Percentiles rank a stretch among this genome's conserved stretches.
These are phyloP conservation scores for Drosophila nigrodunni DNA, from an alignment of 1,140 invertebrate genomes.

Conservation along the genomic window DNA sequence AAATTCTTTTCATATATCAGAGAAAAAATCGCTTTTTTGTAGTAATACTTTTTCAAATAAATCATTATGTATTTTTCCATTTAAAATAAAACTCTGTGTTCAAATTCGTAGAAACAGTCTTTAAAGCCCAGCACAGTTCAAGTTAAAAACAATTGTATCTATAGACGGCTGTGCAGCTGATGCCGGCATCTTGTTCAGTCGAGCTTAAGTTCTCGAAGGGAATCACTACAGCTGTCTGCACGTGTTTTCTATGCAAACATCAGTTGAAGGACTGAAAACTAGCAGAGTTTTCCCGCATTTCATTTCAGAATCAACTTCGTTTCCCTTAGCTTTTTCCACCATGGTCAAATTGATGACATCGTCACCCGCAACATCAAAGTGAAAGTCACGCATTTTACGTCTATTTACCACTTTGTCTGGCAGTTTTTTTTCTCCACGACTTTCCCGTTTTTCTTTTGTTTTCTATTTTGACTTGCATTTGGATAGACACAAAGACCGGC, in stretches of 20 bases:
- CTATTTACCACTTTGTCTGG: constrained; percentile 76
- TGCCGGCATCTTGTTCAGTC: constrained; percentile 14
- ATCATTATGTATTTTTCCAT: too few species aligned
- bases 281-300: constrained; percentile 26
- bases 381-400: constrained; percentile 76
- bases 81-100: too few species aligned
- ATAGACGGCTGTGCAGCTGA: constrained; percentile 18
- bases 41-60: too few species aligned
- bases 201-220: constrained; percentile 2
- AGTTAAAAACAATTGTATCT: constrained; percentile 19
- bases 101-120: background rate
- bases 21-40: too few species aligned
- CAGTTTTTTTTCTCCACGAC: constrained; percentile 19
- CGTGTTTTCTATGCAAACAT: constrained; percentile 46
- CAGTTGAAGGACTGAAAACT: background rate
- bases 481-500: constrained; percentile 40
- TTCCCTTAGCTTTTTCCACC: constrained; percentile 27
- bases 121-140: background rate
- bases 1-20: too few species aligned
- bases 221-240: constrained; percentile 20
- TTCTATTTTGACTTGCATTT: constrained; percentile 41
- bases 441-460: background rate
- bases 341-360: constrained; percentile 32
- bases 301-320: constrained; percentile 28
- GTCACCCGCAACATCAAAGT: constrained; percentile 64